A percentile compares a stretch with the other conserved stretches of the same genome.
These are phyloP conservation scores for Brachirus orientalis DNA, from an alignment of 2,113 vertebrate genomes.

Conservation along the genomic window DNA sequence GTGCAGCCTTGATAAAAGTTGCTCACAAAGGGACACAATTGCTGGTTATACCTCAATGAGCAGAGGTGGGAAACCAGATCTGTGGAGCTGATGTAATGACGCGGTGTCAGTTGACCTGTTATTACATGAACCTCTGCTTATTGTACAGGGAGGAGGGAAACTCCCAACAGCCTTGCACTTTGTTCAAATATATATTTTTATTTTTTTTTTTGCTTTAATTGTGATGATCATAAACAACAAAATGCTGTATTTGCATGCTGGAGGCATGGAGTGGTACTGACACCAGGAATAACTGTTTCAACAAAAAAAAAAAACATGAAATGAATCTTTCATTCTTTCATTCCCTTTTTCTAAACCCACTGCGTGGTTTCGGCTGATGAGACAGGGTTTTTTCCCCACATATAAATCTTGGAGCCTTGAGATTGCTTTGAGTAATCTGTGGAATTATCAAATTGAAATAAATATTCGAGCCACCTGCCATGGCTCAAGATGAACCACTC, in stretches of 20 bases:
- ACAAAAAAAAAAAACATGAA: no score
- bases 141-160: constrained; percentile 1
- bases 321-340: neutral
- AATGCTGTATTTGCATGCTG: no score
- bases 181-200: neutral
- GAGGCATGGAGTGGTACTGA: neutral
- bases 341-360: constrained; percentile 6
- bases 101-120: constrained; percentile 43
- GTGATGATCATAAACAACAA: constrained; percentile 9
- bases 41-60: constrained; percentile 73
- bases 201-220: neutral
- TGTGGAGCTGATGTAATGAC: constrained; percentile 55
- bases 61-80: constrained; percentile 74
- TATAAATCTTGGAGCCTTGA: constrained; percentile 59
- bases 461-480: constrained; percentile 81
- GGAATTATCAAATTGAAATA: constrained; percentile 79
- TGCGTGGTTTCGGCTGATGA: constrained; percentile 35
- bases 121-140: constrained; percentile 27
- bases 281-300: no score
- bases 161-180: neutral
- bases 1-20: constrained; percentile 85
- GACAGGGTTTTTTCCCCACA: constrained; percentile 38
- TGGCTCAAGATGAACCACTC: constrained; percentile 59
- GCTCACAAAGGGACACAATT: constrained; percentile 81
- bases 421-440: constrained; percentile 76